These are phyloP conservation scores for Halictus ligatus DNA, from an alignment of 2,888 invertebrate species.

Conservation along the genomic window DNA sequence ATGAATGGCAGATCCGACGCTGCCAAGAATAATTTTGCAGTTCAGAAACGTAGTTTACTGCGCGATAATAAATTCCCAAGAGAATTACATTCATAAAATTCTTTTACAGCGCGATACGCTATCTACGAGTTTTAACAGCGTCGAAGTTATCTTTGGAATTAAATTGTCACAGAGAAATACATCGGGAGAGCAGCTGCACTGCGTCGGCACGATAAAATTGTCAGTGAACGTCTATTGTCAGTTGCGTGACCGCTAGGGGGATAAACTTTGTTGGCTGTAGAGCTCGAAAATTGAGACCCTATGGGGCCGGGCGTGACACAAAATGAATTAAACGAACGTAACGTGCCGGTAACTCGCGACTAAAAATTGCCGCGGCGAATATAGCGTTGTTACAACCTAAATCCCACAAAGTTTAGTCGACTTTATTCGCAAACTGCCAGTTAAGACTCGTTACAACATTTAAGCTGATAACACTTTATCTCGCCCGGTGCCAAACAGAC, in stretches of 20 bases:
- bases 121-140: not conserved
- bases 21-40: not conserved
- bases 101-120: not conserved
- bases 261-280: slow-evolving; percentile 10
- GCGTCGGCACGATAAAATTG: slow-evolving; percentile 10
- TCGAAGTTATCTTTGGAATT: slow-evolving; percentile 4
- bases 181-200: not conserved
- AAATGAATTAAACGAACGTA: slow-evolving; percentile 7
- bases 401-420: slow-evolving; percentile 4
- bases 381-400: not conserved
- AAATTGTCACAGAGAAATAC: not conserved
- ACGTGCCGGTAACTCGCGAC: not conserved
- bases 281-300: slow-evolving; percentile 7
- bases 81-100: not conserved
- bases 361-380: not conserved
- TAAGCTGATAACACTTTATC: not conserved
- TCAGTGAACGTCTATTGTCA: not conserved
- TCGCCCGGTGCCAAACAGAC: not conserved
- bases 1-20: not conserved
- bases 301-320: not conserved
- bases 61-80: not conserved
- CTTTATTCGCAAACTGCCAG: not conserved
- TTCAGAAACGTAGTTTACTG: not conserved
- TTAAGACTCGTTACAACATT: not conserved
- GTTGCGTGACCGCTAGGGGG: not conserved